These are phyloP conservation scores for Halcyon malimbica DNA, from an alignment of 2,113 vertebrate species.

Conservation along the genomic window DNA sequence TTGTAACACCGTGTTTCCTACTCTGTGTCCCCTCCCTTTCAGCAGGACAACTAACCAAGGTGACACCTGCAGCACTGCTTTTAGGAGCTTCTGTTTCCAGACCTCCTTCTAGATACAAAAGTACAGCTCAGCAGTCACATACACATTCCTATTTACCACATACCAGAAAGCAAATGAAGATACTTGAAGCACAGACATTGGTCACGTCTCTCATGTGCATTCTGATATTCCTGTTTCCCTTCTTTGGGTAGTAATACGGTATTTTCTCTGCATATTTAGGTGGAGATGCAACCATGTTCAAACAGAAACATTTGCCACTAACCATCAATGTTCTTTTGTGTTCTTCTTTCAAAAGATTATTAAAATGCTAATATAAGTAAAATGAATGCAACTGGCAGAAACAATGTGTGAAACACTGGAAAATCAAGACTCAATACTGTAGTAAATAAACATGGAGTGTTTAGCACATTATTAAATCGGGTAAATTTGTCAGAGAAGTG, in stretches of 20 bases:
- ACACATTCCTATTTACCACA: background rate
- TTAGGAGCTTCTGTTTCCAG: background rate
- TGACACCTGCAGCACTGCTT: background rate
- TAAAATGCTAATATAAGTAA: background rate
- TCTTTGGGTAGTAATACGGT: background rate
- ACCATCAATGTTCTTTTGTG: background rate
- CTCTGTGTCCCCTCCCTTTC: background rate
- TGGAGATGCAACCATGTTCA: background rate
- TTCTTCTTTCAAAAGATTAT: background rate
- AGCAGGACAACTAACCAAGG: accelerated
- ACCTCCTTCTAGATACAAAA: background rate
- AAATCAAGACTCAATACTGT: background rate
- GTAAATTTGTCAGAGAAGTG: background rate
- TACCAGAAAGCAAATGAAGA: background rate
- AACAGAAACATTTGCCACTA: background rate
- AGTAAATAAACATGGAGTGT: background rate
- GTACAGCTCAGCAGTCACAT: background rate
- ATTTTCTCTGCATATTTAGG: background rate
- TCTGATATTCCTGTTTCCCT: background rate
- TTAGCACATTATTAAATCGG: background rate
- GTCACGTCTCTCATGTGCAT: background rate
- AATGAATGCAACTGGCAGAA: background rate
- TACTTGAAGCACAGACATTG: background rate
- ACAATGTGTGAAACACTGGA: background rate
- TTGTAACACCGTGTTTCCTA: background rate